phyloP scores from a whole-genome alignment of 2,113 vertebrate species.

The Engraulis encrasicolus region DNA sequence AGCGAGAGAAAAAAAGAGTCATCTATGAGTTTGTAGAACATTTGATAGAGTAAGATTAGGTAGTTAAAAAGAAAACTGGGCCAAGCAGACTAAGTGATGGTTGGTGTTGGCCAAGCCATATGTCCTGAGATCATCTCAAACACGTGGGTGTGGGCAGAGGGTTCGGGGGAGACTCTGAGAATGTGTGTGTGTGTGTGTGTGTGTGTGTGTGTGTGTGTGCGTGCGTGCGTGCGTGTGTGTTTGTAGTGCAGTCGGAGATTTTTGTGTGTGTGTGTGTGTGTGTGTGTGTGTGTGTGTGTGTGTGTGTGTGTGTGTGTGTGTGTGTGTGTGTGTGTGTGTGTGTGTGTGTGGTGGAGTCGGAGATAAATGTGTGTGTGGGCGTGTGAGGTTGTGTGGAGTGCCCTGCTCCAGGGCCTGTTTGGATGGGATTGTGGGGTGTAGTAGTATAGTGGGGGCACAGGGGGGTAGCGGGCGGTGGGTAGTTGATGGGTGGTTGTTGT shows the following conservation, averaged over 20 bases:
- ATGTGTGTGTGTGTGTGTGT: too few species aligned
- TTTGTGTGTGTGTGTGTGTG: too few species aligned
- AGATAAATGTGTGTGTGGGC: too few species aligned
- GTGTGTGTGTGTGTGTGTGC: too few species aligned
- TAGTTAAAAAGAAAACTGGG: slow-evolving; percentile 8
- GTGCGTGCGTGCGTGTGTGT: too few species aligned
- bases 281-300: too few species aligned
- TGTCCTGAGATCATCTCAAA: background rate
- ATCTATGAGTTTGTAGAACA: slow-evolving; percentile 33
- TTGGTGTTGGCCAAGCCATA: background rate
- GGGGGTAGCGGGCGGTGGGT: background rate
- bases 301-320: too few species aligned
- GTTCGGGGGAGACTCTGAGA: background rate
- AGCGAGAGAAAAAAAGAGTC: background rate
- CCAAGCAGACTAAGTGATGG: background rate
- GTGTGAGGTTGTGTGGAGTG: too few species aligned
- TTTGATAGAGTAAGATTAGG: background rate
- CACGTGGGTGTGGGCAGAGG: background rate
- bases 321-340: too few species aligned
- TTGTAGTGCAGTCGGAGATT: too few species aligned
- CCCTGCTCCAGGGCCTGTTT: background rate
- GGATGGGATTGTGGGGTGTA: background rate
- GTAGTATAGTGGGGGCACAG: background rate
- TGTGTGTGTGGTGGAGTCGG: too few species aligned
- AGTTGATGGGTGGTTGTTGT: background rate